Base-by-base conservation (phyloP, 2,113 vertebrate genomes). In the Zapus hudsonius region DNA sequence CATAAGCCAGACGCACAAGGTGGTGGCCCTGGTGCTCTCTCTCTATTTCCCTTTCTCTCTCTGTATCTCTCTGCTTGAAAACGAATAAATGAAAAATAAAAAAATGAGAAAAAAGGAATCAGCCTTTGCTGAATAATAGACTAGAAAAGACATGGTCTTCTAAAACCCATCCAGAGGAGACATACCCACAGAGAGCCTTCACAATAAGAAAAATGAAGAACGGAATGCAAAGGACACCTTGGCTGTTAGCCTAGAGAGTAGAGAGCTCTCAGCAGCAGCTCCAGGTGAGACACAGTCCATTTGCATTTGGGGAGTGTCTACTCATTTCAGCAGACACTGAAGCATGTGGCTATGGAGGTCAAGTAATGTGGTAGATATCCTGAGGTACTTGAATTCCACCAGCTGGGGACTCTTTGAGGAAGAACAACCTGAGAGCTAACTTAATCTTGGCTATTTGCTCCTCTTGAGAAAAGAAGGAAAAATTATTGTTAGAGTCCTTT, bases 141-240 rank as follows among this genome's bases (percentile, higher is more conserved):
- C 83, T 6, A 59, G 55, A 78, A 94, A 96, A 90, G 40, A 23
- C 29, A 64, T 10, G 40, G 3, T 44, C 44, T 66, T 86, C 33
- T 74, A 79, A 89, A 87, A 67, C 63, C 40, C 5, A 59, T 31
- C 25, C 64, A 36, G 63, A 7, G 3, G 36, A 86, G 66, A 79
- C 16, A 67, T 4, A 78, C 27, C 22, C 47, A 79, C 29, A 70
- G 59, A 52, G 7, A 88, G 27, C 33, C 27, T 82, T 55, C 25
- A 78, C 42, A 44, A 59, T 75, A 72, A 55, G 1, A 74, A 29
- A 59, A 33, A 20, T 61, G 25, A 61, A 6, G 23, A 61, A 20
- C 7, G 23, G 20, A 31, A 64, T 9, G 63, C 61, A 38, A 82
- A 52, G 52, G 27, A 42, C 1, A 7, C 5, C 7, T 0, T 5